A percentile compares a stretch with the other conserved stretches of the same genome.
phyloP scores from a whole-genome alignment of 2,888 invertebrate genomes.

The Drosophila gaucha region DNA sequence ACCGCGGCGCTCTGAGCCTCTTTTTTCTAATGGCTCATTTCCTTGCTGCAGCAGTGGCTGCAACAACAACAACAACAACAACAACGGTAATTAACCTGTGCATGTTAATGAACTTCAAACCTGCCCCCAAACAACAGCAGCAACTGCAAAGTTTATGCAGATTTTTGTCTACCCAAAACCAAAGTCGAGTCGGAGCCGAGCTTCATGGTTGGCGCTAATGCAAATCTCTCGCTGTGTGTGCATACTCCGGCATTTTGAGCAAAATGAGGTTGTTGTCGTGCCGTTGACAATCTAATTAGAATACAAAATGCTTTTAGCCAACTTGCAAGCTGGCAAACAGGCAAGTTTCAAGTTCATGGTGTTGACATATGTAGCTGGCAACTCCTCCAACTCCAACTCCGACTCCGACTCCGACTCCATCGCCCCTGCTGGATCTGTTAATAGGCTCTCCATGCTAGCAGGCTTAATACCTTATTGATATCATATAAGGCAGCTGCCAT shows the following conservation, averaged over 20 bases:
- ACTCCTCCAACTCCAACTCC: slow-evolving; percentile 3
- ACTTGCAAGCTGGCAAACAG: slow-evolving; percentile 24
- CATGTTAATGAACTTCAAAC: slow-evolving; percentile 82
- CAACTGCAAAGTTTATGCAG: slow-evolving; percentile 60
- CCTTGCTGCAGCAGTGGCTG: slow-evolving; percentile 60
- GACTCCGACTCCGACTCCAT: neutral
- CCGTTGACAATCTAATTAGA: slow-evolving; percentile 84
- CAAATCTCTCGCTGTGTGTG: slow-evolving; percentile 63
- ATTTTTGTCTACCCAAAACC: slow-evolving; percentile 68
- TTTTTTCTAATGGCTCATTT: slow-evolving; percentile 82
- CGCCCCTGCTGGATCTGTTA: slow-evolving; percentile 34
- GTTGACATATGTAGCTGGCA: slow-evolving; percentile 74
- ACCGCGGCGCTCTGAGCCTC: slow-evolving; percentile 69
- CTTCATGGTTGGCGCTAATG: slow-evolving; percentile 77
- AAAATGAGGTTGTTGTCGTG: slow-evolving; percentile 83
- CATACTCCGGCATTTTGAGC: slow-evolving; percentile 65
- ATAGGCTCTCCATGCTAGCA: slow-evolving; percentile 43
- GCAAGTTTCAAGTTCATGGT: slow-evolving; percentile 78
- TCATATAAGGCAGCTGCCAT: slow-evolving; percentile 53
- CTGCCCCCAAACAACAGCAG: slow-evolving; percentile 52
- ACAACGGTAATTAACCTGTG: slow-evolving; percentile 84
- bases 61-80: slow-evolving; percentile 53
- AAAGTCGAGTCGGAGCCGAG: slow-evolving; percentile 26
- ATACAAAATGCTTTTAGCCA: slow-evolving; percentile 80
- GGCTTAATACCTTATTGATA: slow-evolving; percentile 45